Evolutionary conservation across 2,888 invertebrate genomes (phyloP).

Genomic region (Conomelus anceps): DNA sequence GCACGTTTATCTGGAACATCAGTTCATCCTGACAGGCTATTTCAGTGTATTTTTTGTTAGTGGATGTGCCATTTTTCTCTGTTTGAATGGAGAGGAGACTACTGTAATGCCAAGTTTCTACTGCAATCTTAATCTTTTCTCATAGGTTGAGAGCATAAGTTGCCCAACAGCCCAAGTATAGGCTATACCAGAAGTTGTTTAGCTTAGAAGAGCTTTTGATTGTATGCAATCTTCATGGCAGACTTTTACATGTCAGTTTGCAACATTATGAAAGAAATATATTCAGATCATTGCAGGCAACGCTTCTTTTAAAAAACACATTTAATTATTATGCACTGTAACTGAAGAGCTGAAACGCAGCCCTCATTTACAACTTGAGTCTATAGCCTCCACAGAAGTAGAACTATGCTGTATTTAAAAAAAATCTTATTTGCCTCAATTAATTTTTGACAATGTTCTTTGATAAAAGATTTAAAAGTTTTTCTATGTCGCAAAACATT

Average conservation of each 20-base stretch:
- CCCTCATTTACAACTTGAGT: too few species aligned
- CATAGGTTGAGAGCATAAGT: neutral
- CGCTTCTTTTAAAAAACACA: neutral
- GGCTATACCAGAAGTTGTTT: neutral
- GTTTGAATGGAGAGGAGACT: neutral
- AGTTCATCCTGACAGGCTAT: neutral
- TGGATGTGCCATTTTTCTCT: neutral
- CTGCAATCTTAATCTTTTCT: neutral
- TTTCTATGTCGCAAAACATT: too few species aligned
- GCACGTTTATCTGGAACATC: neutral
- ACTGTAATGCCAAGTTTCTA: neutral
- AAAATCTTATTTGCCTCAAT: too few species aligned
- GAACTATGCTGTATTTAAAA: too few species aligned
- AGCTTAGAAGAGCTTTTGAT: neutral
- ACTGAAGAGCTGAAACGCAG: too few species aligned
- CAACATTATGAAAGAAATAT: neutral
- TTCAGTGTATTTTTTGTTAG: neutral
- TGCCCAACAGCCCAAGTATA: too few species aligned
- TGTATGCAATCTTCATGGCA: neutral
- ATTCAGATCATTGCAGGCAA: neutral
- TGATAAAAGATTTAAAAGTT: too few species aligned
- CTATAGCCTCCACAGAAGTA: too few species aligned
- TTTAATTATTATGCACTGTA: too few species aligned
- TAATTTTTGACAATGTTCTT: too few species aligned
- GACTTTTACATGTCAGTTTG: neutral